Percentiles rank a stretch among this genome's conserved stretches.
These are phyloP conservation scores for Azemiops feae DNA, from an alignment of 2,113 vertebrate species.

Conservation along the genomic window DNA sequence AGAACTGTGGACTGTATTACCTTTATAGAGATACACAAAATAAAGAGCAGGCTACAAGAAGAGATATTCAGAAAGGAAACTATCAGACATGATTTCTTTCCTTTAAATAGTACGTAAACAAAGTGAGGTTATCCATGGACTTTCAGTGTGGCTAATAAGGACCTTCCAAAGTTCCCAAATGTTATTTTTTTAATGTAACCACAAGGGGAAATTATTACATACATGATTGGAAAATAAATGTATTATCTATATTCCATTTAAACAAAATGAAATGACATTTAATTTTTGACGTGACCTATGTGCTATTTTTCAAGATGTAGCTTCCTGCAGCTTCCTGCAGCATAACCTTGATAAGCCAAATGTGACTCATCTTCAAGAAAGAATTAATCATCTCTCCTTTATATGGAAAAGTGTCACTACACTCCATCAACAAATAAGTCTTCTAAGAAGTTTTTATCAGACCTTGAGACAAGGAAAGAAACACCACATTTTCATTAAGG, in stretches of 20 bases:
- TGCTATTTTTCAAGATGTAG: neutral
- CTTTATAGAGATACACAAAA: neutral
- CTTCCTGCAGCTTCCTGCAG: neutral
- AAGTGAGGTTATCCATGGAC: neutral
- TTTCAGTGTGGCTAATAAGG: neutral
- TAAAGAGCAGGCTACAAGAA: neutral
- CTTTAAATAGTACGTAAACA: neutral
- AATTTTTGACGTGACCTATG: neutral
- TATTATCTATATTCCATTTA: neutral
- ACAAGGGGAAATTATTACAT: neutral
- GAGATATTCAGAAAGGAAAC: neutral
- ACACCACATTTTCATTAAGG: neutral
- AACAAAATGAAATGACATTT: neutral
- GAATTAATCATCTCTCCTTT: neutral
- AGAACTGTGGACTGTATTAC: neutral
- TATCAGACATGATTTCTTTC: neutral
- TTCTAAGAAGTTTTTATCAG: neutral
- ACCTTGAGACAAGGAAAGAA: neutral
- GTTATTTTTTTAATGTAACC: neutral
- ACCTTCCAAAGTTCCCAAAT: neutral
- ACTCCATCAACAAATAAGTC: neutral
- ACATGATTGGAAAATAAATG: neutral
- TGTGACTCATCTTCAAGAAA: neutral
- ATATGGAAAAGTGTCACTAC: neutral
- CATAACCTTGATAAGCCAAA: neutral